These are phyloP conservation scores for Meteorus colon DNA, from an alignment of 2,888 invertebrate genomes.

Conservation along the genomic window DNA sequence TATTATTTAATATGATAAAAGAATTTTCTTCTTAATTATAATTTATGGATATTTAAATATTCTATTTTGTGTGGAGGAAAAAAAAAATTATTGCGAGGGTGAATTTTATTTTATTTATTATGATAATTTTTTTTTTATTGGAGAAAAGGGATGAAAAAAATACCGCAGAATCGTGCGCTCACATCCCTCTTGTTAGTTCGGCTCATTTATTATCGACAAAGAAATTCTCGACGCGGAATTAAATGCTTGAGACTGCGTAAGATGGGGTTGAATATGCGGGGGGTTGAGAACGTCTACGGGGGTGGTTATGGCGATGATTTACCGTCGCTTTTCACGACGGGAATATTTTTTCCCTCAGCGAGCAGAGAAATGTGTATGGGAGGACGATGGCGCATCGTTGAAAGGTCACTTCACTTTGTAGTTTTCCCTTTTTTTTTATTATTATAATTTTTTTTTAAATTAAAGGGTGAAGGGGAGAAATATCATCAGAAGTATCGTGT, in stretches of 20 bases:
- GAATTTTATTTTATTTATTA: neutral
- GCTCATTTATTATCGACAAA: constrained; percentile 28
- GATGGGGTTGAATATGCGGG: constrained; percentile 8
- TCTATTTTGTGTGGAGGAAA: neutral
- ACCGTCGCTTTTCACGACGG: constrained; percentile 8
- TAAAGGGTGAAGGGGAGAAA: neutral
- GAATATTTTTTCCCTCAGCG: neutral
- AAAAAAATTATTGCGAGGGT: neutral
- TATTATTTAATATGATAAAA: neutral
- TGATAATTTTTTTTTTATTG: neutral
- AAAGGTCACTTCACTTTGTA: constrained; percentile 63
- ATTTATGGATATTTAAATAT: neutral
- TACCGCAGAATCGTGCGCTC: neutral
- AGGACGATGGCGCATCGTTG: constrained; percentile 46
- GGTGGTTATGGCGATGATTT: constrained; percentile 27
- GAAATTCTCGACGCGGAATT: constrained; percentile 10
- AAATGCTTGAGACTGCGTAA: constrained; percentile 18
- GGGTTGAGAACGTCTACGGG: neutral
- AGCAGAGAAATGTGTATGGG: neutral
- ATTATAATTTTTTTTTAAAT: too few relatives aligned
- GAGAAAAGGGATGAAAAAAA: neutral
- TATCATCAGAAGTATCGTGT: neutral
- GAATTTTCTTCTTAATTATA: neutral
- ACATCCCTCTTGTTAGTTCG: neutral
- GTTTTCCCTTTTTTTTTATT: neutral